Evolutionary conservation across 2,888 invertebrate species (phyloP), one percentile per base, ranked within the genome.

Genomic region (Vannuccia rotundouncinata): DNA sequence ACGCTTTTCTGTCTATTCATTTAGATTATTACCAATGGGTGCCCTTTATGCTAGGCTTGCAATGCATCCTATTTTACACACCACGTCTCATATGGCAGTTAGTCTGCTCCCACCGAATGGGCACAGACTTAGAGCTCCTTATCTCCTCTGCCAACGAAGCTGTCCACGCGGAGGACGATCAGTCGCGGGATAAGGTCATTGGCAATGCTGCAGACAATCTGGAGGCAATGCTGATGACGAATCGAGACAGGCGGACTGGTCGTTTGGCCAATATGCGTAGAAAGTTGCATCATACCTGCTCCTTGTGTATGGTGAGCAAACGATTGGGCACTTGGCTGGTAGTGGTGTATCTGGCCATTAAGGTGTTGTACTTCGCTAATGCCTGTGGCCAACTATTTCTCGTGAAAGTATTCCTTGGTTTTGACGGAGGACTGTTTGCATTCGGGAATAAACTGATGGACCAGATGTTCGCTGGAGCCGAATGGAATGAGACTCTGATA

Each of bases 21-120:
- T n/a, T 22, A 80, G 80, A 2, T 29, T 81, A 81, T 31, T 81
- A 81, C 45, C 81, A 81, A 73, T 81, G 81, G 81, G 78, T 81
- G 10, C 81, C 81, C 5, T 81, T 81, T 31, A 74, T 81, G 1
- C 45, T 81, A 10, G 81, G 81, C 28, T 27, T 81, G 0, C 81
- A 81, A 45, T 81, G 73, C 2, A 31, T 81, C 2, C 59, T 81
- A 2, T 81, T 81, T 59, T 81, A 81, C 76, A 17, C 66, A 45
- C 81, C 81, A 1, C n/a, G 77, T 59, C 27, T 81, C 22, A 25
- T 81, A n/a, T 81, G 81, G 81, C 76, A 81, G 31, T 25, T 81
- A 22, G 45, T 81, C 27, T 59, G 75, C 31, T 66, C 81, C 75
- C 81, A 81, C 66, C 10, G 81, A 74, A 60, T 59, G 29, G 81